Percentiles rank a stretch among this genome's conserved stretches.
phyloP scores from a whole-genome alignment of 2,797 vertebrate genomes.

The Poeciliopsis presidionis region DNA sequence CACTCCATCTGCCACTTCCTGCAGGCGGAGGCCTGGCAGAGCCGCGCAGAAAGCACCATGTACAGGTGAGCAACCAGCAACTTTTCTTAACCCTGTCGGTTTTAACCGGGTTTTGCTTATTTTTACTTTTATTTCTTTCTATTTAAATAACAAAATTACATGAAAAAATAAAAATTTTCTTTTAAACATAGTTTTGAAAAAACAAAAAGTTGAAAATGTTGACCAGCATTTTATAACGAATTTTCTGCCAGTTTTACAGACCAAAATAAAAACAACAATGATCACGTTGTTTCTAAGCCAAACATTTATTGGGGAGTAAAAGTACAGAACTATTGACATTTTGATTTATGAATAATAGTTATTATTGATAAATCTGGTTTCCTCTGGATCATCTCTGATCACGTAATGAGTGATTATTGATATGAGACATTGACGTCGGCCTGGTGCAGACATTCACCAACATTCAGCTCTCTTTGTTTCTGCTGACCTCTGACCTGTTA shows the following conservation, averaged over 20 bases:
- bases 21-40: conserved; percentile 84
- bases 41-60: conserved; percentile 75
- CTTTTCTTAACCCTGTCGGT: background rate
- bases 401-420: background rate
- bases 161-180: too few relatives aligned
- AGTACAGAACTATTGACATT: background rate
- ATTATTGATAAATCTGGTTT: background rate
- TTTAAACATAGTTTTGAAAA: too few relatives aligned
- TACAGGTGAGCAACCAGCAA: conserved; percentile 8
- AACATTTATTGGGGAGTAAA: too few relatives aligned
- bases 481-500: too few relatives aligned
- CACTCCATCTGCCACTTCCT: conserved; percentile 87
- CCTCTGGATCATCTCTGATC: background rate
- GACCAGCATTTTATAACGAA: background rate
- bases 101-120: background rate
- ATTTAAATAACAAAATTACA: too few relatives aligned
- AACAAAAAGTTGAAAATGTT: background rate
- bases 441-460: too few relatives aligned
- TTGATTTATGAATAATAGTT: background rate
- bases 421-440: too few relatives aligned
- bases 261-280: background rate
- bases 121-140: background rate
- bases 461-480: too few relatives aligned
- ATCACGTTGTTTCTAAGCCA: background rate
- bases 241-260: background rate